These are phyloP conservation scores for Antechinus stuartii DNA, from an alignment of 2,113 vertebrate genomes.

Conservation along the genomic window DNA sequence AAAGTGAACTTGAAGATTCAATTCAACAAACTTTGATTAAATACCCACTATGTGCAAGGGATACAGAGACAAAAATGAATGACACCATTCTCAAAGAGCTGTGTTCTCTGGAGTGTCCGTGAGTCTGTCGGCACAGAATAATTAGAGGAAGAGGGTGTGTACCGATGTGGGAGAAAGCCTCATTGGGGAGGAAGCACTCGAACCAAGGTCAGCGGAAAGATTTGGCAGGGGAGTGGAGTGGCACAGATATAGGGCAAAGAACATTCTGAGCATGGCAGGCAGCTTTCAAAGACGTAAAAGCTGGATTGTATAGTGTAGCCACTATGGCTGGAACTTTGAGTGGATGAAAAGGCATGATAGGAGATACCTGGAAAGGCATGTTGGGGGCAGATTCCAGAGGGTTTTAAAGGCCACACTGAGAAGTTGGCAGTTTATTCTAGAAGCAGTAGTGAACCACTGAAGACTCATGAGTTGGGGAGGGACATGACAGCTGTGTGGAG, in stretches of 20 bases:
- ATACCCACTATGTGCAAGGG: neutral
- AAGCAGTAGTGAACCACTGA: neutral
- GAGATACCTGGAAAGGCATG: neutral
- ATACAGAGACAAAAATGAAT: neutral
- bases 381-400: neutral
- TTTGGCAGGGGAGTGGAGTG: neutral
- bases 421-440: neutral
- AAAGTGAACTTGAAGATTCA: constrained; percentile 12
- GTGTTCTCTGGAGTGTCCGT: neutral
- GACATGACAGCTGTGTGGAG: neutral
- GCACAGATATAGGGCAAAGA: neutral
- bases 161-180: neutral
- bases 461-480: neutral
- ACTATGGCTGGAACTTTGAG: neutral
- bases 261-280: neutral
- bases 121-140: neutral
- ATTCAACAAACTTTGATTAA: constrained; percentile 14
- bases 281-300: neutral
- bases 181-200: neutral
- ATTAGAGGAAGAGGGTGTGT: neutral
- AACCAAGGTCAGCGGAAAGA: neutral
- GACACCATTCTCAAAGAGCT: neutral
- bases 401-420: neutral
- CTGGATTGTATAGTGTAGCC: neutral
- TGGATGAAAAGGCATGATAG: neutral